Percentiles rank a stretch among this genome's conserved stretches.
These are phyloP conservation scores for Spondyliosoma cantharus DNA, from an alignment of 2,797 vertebrate genomes.

Conservation along the genomic window DNA sequence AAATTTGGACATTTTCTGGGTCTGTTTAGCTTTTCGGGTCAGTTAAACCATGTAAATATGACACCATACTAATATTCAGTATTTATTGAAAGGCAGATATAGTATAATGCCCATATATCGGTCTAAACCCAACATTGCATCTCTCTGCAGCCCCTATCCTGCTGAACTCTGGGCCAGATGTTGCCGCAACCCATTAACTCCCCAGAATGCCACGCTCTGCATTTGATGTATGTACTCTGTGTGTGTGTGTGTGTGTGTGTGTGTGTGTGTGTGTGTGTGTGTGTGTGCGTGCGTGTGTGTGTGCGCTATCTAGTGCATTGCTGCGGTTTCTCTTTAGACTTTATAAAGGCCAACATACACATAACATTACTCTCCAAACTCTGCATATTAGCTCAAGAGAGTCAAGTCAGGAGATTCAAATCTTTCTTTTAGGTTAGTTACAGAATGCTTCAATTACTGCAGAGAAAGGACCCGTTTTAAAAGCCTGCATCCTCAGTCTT, in stretches of 20 bases:
- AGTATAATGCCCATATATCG: not conserved
- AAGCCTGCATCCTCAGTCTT: too few species aligned
- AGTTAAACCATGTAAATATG: not conserved
- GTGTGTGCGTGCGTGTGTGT: constrained; percentile 14
- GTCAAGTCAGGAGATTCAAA: not conserved
- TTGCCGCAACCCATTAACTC: constrained; percentile 73
- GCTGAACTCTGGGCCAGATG: constrained; percentile 66
- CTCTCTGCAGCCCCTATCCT: constrained; percentile 31
- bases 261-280: constrained; percentile 9
- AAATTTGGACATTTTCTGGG: not conserved
- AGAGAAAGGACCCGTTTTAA: not conserved
- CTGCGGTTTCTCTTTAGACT: constrained; percentile 38
- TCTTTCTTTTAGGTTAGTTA: not conserved
- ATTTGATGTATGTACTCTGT: constrained; percentile 53
- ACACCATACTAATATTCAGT: not conserved
- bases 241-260: constrained; percentile 32
- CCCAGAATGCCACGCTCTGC: constrained; percentile 73
- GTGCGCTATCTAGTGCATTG: constrained; percentile 6
- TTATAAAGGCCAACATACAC: constrained; percentile 42
- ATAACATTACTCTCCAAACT: constrained; percentile 7
- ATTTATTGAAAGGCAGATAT: not conserved
- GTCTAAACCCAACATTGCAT: constrained; percentile 7
- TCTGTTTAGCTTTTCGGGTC: not conserved
- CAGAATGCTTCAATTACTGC: not conserved
- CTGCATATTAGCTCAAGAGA: not conserved